These are phyloP conservation scores for Stenurella melanura DNA, from an alignment of 2,888 invertebrate species.

Conservation along the genomic window DNA sequence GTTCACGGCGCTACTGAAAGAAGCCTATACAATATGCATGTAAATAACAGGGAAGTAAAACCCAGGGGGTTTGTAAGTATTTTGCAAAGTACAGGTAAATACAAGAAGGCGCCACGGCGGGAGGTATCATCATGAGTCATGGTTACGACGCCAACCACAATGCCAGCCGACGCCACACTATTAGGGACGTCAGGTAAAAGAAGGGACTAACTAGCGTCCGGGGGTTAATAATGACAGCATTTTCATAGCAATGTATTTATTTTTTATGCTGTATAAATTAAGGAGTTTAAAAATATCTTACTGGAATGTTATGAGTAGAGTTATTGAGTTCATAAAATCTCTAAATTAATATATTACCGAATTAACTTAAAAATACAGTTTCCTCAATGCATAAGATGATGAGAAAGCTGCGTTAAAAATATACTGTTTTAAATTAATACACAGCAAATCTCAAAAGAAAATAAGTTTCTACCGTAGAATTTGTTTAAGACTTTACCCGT, in stretches of 20 bases:
- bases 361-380: too few species aligned
- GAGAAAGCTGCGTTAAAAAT: too few species aligned
- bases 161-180: conserved; percentile 37
- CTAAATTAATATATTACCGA: too few species aligned
- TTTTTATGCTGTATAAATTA: neutral
- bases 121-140: conserved; percentile 49
- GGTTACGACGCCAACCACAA: conserved; percentile 47
- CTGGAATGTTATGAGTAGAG: neutral
- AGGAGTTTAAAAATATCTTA: neutral
- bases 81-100: conserved; percentile 41
- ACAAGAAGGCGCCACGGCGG: conserved; percentile 45
- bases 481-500: too few species aligned
- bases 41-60: conserved; percentile 26
- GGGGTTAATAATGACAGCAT: conserved; percentile 17
- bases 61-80: conserved; percentile 37
- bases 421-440: too few species aligned
- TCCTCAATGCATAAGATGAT: too few species aligned
- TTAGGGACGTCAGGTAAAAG: conserved; percentile 43
- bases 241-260: neutral
- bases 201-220: conserved; percentile 37
- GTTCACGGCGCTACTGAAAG: conserved; percentile 27
- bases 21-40: conserved; percentile 37
- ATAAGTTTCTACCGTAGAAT: too few species aligned
- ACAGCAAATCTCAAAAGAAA: too few species aligned
- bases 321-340: too few species aligned